Evolutionary conservation across 2,888 invertebrate species (phyloP).

Genomic region (Psylliodes chrysocephalus): DNA sequence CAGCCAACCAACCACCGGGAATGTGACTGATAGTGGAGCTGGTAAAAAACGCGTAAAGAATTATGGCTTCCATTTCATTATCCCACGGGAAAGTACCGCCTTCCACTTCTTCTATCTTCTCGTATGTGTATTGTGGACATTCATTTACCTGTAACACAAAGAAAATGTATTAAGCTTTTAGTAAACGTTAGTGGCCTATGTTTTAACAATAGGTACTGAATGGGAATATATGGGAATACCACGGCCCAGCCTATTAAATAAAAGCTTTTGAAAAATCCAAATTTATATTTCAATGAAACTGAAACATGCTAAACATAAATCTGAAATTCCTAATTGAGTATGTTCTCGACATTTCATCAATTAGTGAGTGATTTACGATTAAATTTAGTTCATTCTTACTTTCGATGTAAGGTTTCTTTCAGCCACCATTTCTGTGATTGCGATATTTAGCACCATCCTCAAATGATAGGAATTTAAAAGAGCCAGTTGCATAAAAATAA

Average conservation of each 20-base stretch:
- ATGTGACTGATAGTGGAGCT: constrained; percentile 86
- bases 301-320: too few species aligned
- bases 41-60: constrained; percentile 85
- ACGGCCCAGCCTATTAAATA: too few species aligned
- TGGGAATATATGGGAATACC: too few species aligned
- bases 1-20: constrained; percentile 82
- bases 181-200: too few species aligned
- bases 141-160: constrained; percentile 15
- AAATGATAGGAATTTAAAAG: constrained; percentile 59
- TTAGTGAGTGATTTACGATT: too few species aligned
- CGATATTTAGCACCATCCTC: constrained; percentile 59
- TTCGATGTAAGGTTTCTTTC: constrained; percentile 10
- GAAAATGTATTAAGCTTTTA: too few species aligned
- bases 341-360: too few species aligned
- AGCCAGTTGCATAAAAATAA: too few species aligned
- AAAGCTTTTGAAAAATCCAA: too few species aligned
- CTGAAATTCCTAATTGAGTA: too few species aligned
- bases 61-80: constrained; percentile 76
- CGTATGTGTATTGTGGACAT: constrained; percentile 31
- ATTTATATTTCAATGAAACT: too few species aligned
- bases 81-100: constrained; percentile 69
- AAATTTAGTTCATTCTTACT: not conserved
- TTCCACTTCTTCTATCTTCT: constrained; percentile 5
- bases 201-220: too few species aligned
- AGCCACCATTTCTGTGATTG: constrained; percentile 61